These are phyloP conservation scores for Urocolius indicus DNA, from an alignment of 2,113 vertebrate genomes.

Conservation along the genomic window DNA sequence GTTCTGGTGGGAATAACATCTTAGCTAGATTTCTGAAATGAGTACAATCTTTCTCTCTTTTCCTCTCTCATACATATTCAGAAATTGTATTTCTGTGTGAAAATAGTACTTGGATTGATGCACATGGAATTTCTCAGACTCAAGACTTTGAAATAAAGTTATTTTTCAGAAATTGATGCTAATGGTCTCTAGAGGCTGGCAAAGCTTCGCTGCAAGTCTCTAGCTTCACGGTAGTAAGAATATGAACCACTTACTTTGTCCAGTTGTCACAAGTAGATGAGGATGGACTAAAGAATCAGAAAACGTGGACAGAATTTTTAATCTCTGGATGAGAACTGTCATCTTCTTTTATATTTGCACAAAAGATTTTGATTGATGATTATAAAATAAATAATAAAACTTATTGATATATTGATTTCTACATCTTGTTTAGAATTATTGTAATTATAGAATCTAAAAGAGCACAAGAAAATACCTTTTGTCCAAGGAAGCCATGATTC, in stretches of 20 bases:
- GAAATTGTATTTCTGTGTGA: neutral
- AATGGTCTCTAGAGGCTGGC: neutral
- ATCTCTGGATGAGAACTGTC: neutral
- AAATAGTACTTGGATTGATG: neutral
- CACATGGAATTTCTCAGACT: neutral
- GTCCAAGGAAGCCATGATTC: neutral
- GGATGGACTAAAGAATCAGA: neutral
- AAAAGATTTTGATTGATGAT: neutral
- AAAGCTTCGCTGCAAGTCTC: neutral
- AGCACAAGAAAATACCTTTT: neutral
- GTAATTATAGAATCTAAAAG: neutral
- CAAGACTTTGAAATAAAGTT: neutral
- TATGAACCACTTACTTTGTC: neutral
- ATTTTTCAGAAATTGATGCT: neutral
- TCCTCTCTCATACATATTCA: slow-evolving; percentile 31
- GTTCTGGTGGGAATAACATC: slow-evolving; percentile 47
- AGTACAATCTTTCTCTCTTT: slow-evolving; percentile 7
- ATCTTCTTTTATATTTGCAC: neutral
- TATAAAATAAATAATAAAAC: neutral
- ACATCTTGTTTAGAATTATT: neutral
- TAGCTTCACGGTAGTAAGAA: neutral
- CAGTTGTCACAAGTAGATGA: neutral
- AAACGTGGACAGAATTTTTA: neutral
- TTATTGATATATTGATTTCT: neutral
- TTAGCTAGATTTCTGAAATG: slow-evolving; percentile 57